phyloP scores from a whole-genome alignment of 1,140 invertebrate species.

The Drosophila grimshawi region DNA sequence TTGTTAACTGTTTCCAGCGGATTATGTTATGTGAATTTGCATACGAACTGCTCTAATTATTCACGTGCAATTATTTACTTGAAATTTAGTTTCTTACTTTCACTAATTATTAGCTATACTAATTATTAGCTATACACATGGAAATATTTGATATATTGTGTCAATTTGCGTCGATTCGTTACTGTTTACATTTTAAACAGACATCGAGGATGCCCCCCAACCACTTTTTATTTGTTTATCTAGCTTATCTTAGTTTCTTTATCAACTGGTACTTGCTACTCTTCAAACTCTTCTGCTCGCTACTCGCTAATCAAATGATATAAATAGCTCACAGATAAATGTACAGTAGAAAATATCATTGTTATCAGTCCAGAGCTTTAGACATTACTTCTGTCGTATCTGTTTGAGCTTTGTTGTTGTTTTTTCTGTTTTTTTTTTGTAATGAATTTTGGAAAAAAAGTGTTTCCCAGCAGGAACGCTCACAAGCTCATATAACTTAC shows the following conservation, averaged over 20 bases:
- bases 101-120: neutral
- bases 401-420: neutral
- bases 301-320: neutral
- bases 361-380: neutral
- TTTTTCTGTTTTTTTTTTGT: no score
- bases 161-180: neutral
- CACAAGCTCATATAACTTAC: no score
- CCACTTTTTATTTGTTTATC: neutral
- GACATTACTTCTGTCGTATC: neutral
- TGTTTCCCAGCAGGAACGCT: no score
- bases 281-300: neutral
- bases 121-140: neutral
- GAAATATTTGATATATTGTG: neutral
- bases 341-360: neutral
- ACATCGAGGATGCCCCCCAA: no score
- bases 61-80: conserved; percentile 1
- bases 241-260: neutral
- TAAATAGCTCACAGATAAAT: neutral
- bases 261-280: neutral
- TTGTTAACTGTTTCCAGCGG: conserved; percentile 11
- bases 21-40: conserved; percentile 3
- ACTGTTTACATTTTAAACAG: no score
- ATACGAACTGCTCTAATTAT: neutral
- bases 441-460: no score
- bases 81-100: no score